Conservation (phyloP, 1,140 invertebrate genomes). For the Meteorus sp. region DNA sequence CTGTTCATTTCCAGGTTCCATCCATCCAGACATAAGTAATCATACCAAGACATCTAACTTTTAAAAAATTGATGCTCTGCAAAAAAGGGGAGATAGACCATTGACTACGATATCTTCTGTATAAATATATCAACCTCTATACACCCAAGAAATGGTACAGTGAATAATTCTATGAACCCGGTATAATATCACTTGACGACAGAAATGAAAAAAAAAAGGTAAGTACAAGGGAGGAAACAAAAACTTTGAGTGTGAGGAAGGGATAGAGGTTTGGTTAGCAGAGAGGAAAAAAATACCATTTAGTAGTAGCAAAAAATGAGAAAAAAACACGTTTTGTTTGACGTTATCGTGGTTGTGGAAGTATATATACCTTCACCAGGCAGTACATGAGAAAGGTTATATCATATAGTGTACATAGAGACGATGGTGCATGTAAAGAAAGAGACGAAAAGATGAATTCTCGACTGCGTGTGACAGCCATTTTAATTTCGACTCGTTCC, state of each 20-base stretch:
- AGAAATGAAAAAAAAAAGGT: background rate
- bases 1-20: too few species aligned
- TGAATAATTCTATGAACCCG: background rate
- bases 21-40: background rate
- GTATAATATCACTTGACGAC: background rate
- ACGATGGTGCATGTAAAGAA: background rate
- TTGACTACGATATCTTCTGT: background rate
- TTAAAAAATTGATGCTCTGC: background rate
- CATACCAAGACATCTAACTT: background rate
- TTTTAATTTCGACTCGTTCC: slow-evolving; percentile 45
- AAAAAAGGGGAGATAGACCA: background rate
- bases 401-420: background rate
- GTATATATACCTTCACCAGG: too few species aligned
- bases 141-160: background rate
- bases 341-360: slow-evolving; percentile 9
- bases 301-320: too few species aligned
- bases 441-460: slow-evolving; percentile 28
- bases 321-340: slow-evolving; percentile 1
- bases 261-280: background rate
- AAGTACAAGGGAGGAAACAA: background rate
- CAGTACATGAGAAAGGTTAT: slow-evolving; percentile 4
- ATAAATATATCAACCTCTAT: background rate
- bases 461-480: slow-evolving; percentile 48
- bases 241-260: background rate
- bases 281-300: slow-evolving; percentile 1